Evolutionary conservation across 23 tunicate genomes (phyloP), one percentile per base, ranked within the genome.

Genomic region (Corella eumyota): DNA sequence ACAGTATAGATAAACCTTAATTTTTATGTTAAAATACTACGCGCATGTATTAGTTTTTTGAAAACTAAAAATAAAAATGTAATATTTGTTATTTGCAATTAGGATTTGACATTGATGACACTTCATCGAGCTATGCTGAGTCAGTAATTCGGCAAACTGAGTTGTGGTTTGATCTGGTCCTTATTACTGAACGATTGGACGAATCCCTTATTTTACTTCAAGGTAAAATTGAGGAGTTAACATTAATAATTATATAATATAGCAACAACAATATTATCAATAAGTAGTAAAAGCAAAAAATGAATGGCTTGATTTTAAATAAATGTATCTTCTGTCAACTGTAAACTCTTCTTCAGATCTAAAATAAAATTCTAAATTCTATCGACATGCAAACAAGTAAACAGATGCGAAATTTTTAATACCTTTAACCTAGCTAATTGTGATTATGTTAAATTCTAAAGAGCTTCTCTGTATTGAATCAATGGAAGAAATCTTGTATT

Each of bases 171-270:
- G 62, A 78, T 68, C 65, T 93, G 32, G 95, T 93, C 2, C 24
- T 93, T 23, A 78, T 93, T 1, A 93, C 99, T 2, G 99, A 93
- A 20, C 72, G 76, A 72, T 27, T 93, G 64, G 99, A 93, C 50
- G 99, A 93, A 56, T 84, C 95, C 4, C 77, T 93, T 17, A 56
- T 93, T 1, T 40, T 93, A 25, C 35, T 93, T 26, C 85, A 90
- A 79, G 83, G 83, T 84, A 22, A 48, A 57, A 35, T 19, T 54
- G 11, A 54, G 9, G 20, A 19, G n/a, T 13, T 7, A 54, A 54
- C n/a, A 11, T 13, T 7, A 54, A 54, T 13, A 15, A 15, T 54
- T 44, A 44, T 11, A 44, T 11, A 44, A 44, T 13, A 11, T 44
- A 44, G 13, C 15, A 17, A 11, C 17, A 17, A 44, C 17, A 44